phyloP scores from a whole-genome alignment of 2,113 vertebrate species.

The Ceyx cyanopectus region DNA sequence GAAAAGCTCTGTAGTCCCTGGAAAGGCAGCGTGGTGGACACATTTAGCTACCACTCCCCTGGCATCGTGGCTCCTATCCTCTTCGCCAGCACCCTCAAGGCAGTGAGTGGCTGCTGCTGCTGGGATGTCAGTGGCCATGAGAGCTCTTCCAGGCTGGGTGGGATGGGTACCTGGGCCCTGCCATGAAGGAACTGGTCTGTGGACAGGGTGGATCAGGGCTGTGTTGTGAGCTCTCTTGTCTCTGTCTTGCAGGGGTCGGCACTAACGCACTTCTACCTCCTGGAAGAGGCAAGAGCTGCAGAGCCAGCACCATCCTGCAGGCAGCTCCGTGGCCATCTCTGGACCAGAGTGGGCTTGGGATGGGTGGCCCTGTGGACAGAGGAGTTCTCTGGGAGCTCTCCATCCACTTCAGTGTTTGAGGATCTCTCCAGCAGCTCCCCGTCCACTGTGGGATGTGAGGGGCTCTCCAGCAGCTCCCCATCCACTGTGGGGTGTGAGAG shows the following conservation, averaged over 20 bases:
- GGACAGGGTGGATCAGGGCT: background rate
- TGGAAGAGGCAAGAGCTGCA: slow-evolving; percentile 8
- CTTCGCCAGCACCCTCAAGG: fast-evolving
- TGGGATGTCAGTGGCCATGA: fast-evolving
- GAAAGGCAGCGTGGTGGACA: background rate
- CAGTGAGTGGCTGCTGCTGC: fast-evolving
- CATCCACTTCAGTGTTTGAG: background rate
- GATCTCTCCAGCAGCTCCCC: background rate
- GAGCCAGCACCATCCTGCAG: background rate
- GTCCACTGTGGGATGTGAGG: background rate
- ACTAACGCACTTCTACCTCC: slow-evolving; percentile 63
- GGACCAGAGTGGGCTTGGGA: background rate
- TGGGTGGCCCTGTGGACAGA: background rate
- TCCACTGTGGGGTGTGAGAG: background rate
- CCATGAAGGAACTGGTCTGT: fast-evolving
- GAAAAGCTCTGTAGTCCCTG: background rate
- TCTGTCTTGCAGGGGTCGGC: slow-evolving; percentile 55
- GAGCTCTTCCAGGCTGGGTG: fast-evolving
- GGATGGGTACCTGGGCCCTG: fast-evolving
- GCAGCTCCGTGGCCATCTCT: background rate
- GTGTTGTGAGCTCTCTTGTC: background rate
- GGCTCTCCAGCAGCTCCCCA: background rate
- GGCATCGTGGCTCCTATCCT: background rate
- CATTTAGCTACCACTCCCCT: background rate
- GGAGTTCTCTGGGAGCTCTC: background rate